Percentiles rank a stretch among this genome's conserved stretches.
phyloP scores from a whole-genome alignment of 2,888 invertebrate genomes.

The Balanococcus diminutus region DNA sequence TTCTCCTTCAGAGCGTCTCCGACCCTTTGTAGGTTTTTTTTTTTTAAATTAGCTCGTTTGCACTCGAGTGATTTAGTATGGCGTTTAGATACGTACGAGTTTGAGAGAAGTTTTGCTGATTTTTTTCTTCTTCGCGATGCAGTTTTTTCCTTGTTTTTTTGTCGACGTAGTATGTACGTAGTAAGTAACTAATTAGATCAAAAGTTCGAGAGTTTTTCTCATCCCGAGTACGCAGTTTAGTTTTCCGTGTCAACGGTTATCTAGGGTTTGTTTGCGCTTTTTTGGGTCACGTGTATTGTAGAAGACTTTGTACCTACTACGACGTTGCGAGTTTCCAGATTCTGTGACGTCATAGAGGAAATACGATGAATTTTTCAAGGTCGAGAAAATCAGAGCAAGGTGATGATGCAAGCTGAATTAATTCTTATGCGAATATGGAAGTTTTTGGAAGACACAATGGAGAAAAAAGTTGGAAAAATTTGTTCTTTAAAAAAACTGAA shows the following conservation, averaged over 20 bases:
- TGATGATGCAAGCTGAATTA: too few relatives aligned
- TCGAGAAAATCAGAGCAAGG: not conserved
- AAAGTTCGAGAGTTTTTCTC: not conserved
- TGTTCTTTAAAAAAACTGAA: too few relatives aligned
- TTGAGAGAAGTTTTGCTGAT: not conserved
- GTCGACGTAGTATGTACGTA: not conserved
- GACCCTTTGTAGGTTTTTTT: not conserved
- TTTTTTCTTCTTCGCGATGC: not conserved
- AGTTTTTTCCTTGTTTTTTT: not conserved
- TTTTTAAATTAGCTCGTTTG: not conserved
- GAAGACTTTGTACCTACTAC: too few relatives aligned
- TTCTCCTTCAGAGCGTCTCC: not conserved
- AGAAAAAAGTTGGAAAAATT: too few relatives aligned
- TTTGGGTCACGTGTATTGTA: not conserved
- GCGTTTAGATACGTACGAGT: too few relatives aligned
- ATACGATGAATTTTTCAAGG: not conserved
- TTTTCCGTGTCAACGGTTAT: not conserved
- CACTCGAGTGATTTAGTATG: not conserved
- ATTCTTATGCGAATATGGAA: too few relatives aligned
- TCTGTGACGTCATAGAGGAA: not conserved
- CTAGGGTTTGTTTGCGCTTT: not conserved
- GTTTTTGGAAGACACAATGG: too few relatives aligned
- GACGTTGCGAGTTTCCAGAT: not conserved
- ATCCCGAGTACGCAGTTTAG: not conserved
- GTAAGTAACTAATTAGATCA: too few relatives aligned